Evolutionary conservation across 2,113 vertebrate genomes (phyloP), one percentile per base, ranked within the genome.

Genomic region (Silurus meridionalis): DNA sequence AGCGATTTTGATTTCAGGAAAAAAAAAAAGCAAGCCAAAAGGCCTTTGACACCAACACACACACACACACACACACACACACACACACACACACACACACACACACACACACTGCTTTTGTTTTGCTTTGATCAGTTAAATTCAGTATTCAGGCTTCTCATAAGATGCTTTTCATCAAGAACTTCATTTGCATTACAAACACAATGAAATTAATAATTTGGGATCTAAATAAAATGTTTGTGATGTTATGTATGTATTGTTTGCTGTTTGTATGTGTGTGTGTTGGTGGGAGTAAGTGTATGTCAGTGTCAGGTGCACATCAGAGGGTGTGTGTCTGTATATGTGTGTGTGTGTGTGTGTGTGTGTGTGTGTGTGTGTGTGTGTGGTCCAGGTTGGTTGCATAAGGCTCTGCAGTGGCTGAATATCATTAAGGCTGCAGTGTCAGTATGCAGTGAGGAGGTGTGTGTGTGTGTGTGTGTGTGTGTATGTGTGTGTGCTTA

Each of bases 331-430:
- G 53, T 28, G 23, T n/a, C n/a, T 69, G 28, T 7, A 46, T 67
- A 10, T 75, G 63, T 79, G 52, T 13, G n/a, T 71, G 55, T 58
- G 11, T 75, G 23, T 63, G 57, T 53, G 50, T 79, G 46, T 58
- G 72, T 69, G 82, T 66, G 74, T 80, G 61, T 52, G 46, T n/a
- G 37, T 23, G 60, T 66, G 60, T 37, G 75, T 50, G 85, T 15
- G 60, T 66, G 61, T 67, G 83, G 63, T 85, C 84, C 71, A 50
- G 61, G 66, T 46, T 87, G 53, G 83, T 92, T 91, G 86, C 83
- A 79, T 90, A 91, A 92, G 60, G 55, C 61, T 88, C 90, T 82
- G 89, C 91, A 89, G 89, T 88, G 85, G 74, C 75, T 89, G 90
- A 86, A 91, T 91, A 63, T 92, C 89, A 90, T 91, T 87, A 91